Evolutionary conservation across 2,888 invertebrate genomes (phyloP).

Genomic region (Meliscaeva auricollis): DNA sequence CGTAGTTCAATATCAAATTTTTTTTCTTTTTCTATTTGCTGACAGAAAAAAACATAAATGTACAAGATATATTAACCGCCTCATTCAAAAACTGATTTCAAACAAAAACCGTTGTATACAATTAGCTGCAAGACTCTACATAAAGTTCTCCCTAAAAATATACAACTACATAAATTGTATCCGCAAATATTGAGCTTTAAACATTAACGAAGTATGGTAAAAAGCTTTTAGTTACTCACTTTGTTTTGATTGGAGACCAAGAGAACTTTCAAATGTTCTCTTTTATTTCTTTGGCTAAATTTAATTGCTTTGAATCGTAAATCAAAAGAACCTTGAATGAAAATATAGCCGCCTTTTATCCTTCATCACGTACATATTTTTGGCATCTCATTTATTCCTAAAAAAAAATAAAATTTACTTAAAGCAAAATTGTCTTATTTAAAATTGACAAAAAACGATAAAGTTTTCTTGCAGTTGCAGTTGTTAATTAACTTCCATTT

Average conservation of each 20-base stretch:
- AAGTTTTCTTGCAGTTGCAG: too few species aligned
- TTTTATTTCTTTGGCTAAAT: background rate
- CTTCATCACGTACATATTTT: too few species aligned
- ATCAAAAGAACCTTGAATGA: background rate
- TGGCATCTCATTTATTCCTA: background rate
- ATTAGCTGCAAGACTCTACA: background rate
- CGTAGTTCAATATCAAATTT: too few species aligned
- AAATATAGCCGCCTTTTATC: too few species aligned
- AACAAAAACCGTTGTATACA: background rate
- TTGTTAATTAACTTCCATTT: constrained; percentile 58
- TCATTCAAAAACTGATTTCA: background rate
- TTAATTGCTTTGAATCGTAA: background rate
- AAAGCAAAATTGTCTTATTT: too few species aligned
- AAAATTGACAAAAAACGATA: too few species aligned
- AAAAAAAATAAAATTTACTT: constrained; percentile 18
- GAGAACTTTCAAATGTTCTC: constrained; percentile 12
- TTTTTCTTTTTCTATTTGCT: too few species aligned
- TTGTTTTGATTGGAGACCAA: background rate
- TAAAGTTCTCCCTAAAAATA: background rate
- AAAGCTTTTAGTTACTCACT: background rate
- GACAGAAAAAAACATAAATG: too few species aligned
- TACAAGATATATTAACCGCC: too few species aligned
- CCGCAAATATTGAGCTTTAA: background rate
- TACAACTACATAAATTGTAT: background rate
- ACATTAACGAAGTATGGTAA: background rate